Evolutionary conservation across 1,140 invertebrate species (phyloP).

Genomic region (Metaphire vulgaris): DNA sequence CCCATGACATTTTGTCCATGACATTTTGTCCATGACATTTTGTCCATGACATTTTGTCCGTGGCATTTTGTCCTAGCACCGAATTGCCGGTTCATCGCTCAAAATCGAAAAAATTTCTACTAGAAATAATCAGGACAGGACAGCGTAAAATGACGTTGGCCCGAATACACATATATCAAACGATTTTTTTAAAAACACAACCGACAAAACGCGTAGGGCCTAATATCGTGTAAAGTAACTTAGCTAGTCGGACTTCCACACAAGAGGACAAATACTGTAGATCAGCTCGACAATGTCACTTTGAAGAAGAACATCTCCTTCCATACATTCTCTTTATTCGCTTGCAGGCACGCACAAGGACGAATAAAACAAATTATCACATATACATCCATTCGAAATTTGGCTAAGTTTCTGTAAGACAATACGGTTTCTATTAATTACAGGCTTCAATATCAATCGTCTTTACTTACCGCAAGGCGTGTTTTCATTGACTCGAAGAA

Average conservation of each 20-base stretch:
- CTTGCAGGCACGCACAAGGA: background rate
- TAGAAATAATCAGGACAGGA: constrained; percentile 34
- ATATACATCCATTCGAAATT: background rate
- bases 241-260: too few species aligned
- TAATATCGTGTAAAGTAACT: too few species aligned
- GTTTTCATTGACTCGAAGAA: constrained; percentile 50
- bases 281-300: background rate
- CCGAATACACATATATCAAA: background rate
- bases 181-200: too few species aligned
- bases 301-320: background rate
- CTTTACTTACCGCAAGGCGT: constrained; percentile 49
- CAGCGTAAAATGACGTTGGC: background rate
- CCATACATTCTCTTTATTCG: background rate
- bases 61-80: too few species aligned
- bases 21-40: too few species aligned
- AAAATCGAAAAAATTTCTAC: constrained; percentile 58
- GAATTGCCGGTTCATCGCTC: constrained; percentile 57
- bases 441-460: background rate
- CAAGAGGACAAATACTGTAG: too few species aligned
- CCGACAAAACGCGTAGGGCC: too few species aligned
- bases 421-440: background rate
- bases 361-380: background rate
- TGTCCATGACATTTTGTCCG: too few species aligned
- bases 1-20: too few species aligned
- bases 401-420: background rate